These are phyloP conservation scores for Drosophila multiciliata DNA, from an alignment of 2,888 invertebrate genomes.

Conservation along the genomic window DNA sequence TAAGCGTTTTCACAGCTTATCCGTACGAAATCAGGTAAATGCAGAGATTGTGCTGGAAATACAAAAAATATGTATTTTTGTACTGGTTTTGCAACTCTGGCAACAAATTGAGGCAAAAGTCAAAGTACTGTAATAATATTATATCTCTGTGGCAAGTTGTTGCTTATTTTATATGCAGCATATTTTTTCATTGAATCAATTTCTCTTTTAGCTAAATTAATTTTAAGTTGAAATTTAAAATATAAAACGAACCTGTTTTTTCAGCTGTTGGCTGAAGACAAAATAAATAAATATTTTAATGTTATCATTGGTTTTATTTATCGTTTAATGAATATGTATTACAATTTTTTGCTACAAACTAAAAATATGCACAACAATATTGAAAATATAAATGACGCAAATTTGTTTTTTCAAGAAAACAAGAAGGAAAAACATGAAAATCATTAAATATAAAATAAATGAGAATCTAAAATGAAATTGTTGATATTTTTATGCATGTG, in stretches of 20 bases:
- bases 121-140: neutral
- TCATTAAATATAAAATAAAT: constrained; percentile 15
- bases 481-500: neutral
- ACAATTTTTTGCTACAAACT: constrained; percentile 71
- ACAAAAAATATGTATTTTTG: neutral
- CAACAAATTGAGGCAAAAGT: constrained; percentile 21
- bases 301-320: constrained; percentile 67
- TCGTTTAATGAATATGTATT: constrained; percentile 53
- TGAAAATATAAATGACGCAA: constrained; percentile 44
- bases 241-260: neutral
- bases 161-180: neutral
- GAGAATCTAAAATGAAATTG: neutral
- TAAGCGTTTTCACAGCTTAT: constrained; percentile 18
- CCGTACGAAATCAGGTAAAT: constrained; percentile 9
- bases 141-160: neutral
- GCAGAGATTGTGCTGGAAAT: neutral
- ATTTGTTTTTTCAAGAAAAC: constrained; percentile 9
- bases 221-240: neutral
- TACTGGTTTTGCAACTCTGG: neutral
- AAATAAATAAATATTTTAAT: constrained; percentile 5
- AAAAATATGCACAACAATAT: constrained; percentile 39
- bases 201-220: neutral
- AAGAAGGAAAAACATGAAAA: constrained; percentile 12
- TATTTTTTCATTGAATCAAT: neutral
- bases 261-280: neutral